Evolutionary conservation across 2,888 invertebrate species (phyloP).

Genomic region (Morinoia aosen): DNA sequence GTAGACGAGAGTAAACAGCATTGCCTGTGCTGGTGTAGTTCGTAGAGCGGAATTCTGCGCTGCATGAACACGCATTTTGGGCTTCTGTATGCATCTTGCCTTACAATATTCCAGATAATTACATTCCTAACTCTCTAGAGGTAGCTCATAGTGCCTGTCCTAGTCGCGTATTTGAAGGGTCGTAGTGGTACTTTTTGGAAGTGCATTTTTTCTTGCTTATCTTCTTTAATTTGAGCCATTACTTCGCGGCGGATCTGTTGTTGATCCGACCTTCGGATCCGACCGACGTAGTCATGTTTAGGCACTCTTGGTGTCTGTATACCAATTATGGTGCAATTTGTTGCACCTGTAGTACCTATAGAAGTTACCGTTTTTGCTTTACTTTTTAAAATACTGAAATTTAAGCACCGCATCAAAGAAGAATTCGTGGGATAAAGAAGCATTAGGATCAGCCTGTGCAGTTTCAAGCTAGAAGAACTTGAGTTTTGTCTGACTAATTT

Average conservation of each 20-base stretch:
- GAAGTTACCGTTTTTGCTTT: too few relatives aligned
- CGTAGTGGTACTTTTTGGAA: background rate
- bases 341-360: too few relatives aligned
- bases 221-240: background rate
- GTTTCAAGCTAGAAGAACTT: too few relatives aligned
- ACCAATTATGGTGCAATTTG: too few relatives aligned
- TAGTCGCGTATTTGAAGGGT: background rate
- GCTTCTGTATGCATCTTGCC: background rate
- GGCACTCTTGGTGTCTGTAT: background rate
- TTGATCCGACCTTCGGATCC: background rate
- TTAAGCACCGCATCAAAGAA: too few relatives aligned
- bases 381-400: too few relatives aligned
- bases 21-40: background rate
- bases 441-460: too few relatives aligned
- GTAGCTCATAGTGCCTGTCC: background rate
- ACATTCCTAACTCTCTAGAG: background rate
- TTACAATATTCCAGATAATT: background rate
- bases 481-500: too few relatives aligned
- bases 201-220: background rate
- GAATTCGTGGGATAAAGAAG: too few relatives aligned
- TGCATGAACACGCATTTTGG: background rate
- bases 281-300: background rate
- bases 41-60: background rate
- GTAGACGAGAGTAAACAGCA: background rate
- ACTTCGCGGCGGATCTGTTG: background rate